Evolutionary conservation across 2,888 invertebrate genomes (phyloP), one percentile per base, ranked within the genome.

Genomic region (Phlogophora meticulosa): DNA sequence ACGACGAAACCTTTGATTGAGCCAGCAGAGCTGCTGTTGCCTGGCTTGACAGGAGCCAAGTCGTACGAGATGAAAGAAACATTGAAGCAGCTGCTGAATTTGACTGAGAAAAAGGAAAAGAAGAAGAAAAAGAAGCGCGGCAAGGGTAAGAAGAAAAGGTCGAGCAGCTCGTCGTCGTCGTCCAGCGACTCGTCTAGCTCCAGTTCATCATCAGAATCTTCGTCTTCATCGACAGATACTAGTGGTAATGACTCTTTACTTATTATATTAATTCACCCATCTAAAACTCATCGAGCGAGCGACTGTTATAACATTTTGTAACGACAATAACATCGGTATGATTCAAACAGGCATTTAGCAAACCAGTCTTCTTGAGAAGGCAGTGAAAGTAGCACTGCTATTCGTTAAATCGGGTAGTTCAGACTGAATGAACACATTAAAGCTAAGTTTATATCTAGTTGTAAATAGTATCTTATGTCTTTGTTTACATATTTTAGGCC

Each of bases 121-220:
- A 97, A 97, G 88, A 97, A 96, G 88, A 97, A 97, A 88, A 96
- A 96, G 84, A 96, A 96, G 80, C 96, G 96, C 66, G 96, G 97
- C 83, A 97, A 97, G 88, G 96, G 96, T 70, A 96, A 96, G 85
- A 96, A 96, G 90, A 96, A 96, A 82, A 94, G 96, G 34, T 97
- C 97, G 38, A 96, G 96, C 80, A 96, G 96, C 80, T 96, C 96
- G 0, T 97, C 97, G 32, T 97, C 97, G 0, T 97, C 97, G 52
- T 97, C 97, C 0, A 96, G 96, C 64, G 97, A 97, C 28, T 97
- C 97, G 17, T 97, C 97, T 45, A 97, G 97, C 15, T 96, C 97
- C 57, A 96, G 96, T 79, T 96, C 96, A 0, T 96, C 96, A 2
- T 91, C 95, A 0, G 96, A 96, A 64, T 96, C 96, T 0, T 96